These are phyloP conservation scores for Drosophila seguyi DNA, from an alignment of 1,140 invertebrate genomes.

Conservation along the genomic window DNA sequence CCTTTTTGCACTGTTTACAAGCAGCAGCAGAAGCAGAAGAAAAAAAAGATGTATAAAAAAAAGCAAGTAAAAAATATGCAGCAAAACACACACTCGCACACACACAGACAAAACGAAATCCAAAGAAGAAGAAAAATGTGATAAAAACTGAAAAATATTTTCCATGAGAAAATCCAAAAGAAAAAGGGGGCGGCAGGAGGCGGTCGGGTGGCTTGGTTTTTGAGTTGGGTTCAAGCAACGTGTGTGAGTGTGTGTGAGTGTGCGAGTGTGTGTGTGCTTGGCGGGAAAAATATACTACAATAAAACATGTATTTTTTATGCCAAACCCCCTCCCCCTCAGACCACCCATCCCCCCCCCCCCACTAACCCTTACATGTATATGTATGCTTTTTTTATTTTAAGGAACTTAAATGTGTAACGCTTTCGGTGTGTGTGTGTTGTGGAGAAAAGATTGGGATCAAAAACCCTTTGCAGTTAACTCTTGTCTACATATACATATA, in stretches of 20 bases:
- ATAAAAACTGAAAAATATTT: constrained; percentile 81
- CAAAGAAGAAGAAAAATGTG: constrained; percentile 68
- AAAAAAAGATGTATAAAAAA: constrained; percentile 41
- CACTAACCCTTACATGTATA: background rate
- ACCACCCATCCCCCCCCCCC: too few relatives aligned
- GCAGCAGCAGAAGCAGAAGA: constrained; percentile 40
- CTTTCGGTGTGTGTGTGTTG: constrained; percentile 34
- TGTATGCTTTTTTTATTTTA: constrained; percentile 61
- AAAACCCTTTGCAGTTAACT: constrained; percentile 71
- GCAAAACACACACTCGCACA: constrained; percentile 26
- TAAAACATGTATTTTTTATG: constrained; percentile 83
- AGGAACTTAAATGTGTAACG: constrained; percentile 80
- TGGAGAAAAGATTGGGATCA: constrained; percentile 62
- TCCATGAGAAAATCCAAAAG: constrained; percentile 83
- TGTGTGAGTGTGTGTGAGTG: constrained; percentile 25
- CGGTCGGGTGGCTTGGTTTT: constrained; percentile 6
- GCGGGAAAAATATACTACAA: constrained; percentile 83
- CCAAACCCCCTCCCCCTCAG: constrained; percentile 45
- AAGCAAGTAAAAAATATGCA: constrained; percentile 36
- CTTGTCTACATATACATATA: constrained; percentile 8
- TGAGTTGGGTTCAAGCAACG: constrained; percentile 29
- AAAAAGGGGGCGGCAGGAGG: constrained; percentile 23
- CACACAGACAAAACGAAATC: constrained; percentile 58
- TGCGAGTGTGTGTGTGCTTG: constrained; percentile 40
- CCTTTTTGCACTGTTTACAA: constrained; percentile 24